phyloP scores from a whole-genome alignment of 2,797 vertebrate genomes.

The Amblyopsis hoosieri region DNA sequence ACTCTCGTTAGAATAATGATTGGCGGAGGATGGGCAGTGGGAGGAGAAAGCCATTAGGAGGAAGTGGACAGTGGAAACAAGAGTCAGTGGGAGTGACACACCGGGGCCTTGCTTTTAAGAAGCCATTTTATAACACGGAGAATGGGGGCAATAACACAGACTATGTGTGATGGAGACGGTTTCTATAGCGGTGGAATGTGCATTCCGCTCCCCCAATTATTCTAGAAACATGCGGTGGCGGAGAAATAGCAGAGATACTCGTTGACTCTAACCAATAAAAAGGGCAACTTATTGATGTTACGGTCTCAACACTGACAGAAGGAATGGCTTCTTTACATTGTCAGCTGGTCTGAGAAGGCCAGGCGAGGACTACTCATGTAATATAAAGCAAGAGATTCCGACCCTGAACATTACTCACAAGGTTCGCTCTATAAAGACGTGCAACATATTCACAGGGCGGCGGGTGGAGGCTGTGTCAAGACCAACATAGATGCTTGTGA shows the following conservation, averaged over 20 bases:
- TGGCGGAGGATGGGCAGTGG: conserved; percentile 46
- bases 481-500: conserved; percentile 56
- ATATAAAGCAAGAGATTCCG: conserved; percentile 48
- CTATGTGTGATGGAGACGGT: conserved; percentile 24
- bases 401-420: conserved; percentile 40
- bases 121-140: conserved; percentile 68
- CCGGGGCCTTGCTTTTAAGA: conserved; percentile 66
- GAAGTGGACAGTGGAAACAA: conserved; percentile 70
- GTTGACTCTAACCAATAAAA: conserved; percentile 35
- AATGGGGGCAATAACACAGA: conserved; percentile 55
- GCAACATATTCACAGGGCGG: conserved; percentile 6
- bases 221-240: conserved; percentile 22
- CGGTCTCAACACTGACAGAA: conserved; percentile 26
- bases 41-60: conserved; percentile 69
- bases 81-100: conserved; percentile 64
- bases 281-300: conserved; percentile 43
- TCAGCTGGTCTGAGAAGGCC: conserved; percentile 13
- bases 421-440: conserved; percentile 42
- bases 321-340: conserved; percentile 27
- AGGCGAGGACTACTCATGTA: conserved; percentile 35
- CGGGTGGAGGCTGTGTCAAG: conserved; percentile 44
- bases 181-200: conserved; percentile 38
- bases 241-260: conserved; percentile 36
- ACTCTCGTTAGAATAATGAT: conserved; percentile 70
- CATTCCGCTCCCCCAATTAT: conserved; percentile 27